A percentile compares a stretch with the other conserved stretches of the same genome.
phyloP scores from a whole-genome alignment of 2,888 invertebrate species.

The Pyrrhia umbra region DNA sequence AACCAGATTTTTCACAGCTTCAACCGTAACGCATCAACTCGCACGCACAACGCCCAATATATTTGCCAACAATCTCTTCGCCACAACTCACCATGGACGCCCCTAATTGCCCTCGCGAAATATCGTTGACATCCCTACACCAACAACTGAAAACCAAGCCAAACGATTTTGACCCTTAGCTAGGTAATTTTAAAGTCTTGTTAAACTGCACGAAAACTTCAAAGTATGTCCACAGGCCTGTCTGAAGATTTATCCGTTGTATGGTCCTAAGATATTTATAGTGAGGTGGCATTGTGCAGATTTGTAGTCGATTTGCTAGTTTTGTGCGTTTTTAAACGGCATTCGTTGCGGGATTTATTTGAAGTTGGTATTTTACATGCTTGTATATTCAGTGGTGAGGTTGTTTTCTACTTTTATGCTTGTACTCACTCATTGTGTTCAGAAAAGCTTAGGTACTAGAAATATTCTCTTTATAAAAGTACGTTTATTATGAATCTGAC shows the following conservation, averaged over 20 bases:
- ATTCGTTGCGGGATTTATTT: slow-evolving; percentile 49
- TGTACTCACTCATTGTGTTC: neutral
- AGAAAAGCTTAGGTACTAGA: too few species aligned
- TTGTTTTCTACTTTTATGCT: slow-evolving; percentile 6
- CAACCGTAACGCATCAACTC: slow-evolving; percentile 12
- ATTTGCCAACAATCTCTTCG: slow-evolving; percentile 69
- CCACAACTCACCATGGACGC: slow-evolving; percentile 76
- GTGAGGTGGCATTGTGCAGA: slow-evolving; percentile 74
- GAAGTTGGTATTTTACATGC: slow-evolving; percentile 20
- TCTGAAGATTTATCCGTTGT: slow-evolving; percentile 73
- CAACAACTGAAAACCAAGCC: neutral
- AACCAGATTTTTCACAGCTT: neutral
- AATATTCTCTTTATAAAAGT: too few species aligned
- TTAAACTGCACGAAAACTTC: slow-evolving; percentile 26
- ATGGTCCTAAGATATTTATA: slow-evolving; percentile 76
- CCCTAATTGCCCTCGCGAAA: slow-evolving; percentile 78
- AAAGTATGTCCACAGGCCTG: slow-evolving; percentile 64
- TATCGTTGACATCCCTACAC: slow-evolving; percentile 72
- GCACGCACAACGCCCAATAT: slow-evolving; percentile 46
- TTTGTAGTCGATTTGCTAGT: slow-evolving; percentile 78
- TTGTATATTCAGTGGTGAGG: slow-evolving; percentile 2
- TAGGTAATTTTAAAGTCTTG: neutral
- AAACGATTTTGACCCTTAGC: slow-evolving; percentile 27
- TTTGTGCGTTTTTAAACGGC: slow-evolving; percentile 58
- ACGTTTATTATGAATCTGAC: too few species aligned